Conservation (phyloP, 2,797 vertebrate genomes). For the Pipistrellus pygmaeus region DNA sequence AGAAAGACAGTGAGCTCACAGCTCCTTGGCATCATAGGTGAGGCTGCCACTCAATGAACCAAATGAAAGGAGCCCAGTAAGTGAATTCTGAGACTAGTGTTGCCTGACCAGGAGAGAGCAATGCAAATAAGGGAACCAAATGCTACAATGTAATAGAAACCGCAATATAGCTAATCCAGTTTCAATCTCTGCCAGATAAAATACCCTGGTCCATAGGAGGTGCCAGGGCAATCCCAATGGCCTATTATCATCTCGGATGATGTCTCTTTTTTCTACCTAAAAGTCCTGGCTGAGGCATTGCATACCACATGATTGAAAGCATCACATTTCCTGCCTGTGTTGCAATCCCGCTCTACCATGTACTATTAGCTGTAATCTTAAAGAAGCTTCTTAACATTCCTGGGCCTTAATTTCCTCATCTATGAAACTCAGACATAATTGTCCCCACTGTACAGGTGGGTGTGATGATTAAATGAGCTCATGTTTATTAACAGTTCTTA, state of each 20-base stretch:
- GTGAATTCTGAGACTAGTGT: not conserved
- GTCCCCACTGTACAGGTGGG: not conserved
- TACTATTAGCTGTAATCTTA: not conserved
- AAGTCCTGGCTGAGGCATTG: not conserved
- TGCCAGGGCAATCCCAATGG: not conserved
- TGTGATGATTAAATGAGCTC: not conserved
- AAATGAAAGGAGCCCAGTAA: not conserved
- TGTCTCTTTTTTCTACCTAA: not conserved
- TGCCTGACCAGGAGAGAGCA: not conserved
- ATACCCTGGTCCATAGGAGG: not conserved
- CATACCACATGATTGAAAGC: not conserved
- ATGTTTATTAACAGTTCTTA: not conserved
- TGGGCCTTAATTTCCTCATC: not conserved
- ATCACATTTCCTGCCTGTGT: not conserved
- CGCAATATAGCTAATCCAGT: too few species aligned
- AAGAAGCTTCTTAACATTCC: not conserved
- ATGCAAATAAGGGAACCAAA: not conserved
- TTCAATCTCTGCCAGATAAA: not conserved
- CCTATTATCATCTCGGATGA: not conserved
- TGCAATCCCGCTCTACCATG: not conserved
- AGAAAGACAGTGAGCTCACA: not conserved
- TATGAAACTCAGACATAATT: conserved; percentile 5
- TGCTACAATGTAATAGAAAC: not conserved
- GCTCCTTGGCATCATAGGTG: not conserved
- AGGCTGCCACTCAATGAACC: not conserved